Evolutionary conservation across 2,888 invertebrate genomes (phyloP).

Genomic region (Himalopsyche kuldschensis): DNA sequence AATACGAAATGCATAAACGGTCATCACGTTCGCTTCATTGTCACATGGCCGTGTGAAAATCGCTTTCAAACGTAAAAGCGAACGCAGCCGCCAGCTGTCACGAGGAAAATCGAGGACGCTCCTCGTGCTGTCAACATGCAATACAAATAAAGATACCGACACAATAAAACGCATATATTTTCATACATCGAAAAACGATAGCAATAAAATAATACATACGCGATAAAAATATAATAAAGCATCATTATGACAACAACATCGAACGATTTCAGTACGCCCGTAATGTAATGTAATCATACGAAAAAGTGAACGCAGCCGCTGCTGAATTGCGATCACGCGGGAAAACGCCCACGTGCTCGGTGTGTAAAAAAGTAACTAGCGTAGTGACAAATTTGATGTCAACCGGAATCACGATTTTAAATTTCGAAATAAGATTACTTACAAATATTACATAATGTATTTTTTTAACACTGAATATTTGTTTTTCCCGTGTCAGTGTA

Average conservation of each 20-base stretch:
- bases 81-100: background rate
- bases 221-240: no score
- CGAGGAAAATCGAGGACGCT: background rate
- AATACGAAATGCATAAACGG: no score
- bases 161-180: no score
- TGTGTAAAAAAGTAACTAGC: background rate
- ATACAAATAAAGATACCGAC: no score
- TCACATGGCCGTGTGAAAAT: background rate
- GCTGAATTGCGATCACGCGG: constrained; percentile 6
- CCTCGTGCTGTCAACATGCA: background rate
- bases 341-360: background rate
- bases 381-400: background rate
- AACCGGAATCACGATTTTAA: background rate
- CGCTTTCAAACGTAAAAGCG: background rate
- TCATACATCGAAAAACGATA: no score
- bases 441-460: no score
- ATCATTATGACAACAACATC: no score
- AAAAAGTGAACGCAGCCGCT: constrained; percentile 7
- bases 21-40: background rate
- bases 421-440: background rate
- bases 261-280: background rate
- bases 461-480: no score
- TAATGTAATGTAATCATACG: background rate
- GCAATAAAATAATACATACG: no score
- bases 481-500: no score